A percentile compares a stretch with the other conserved stretches of the same genome.
Evolutionary conservation across 2,113 vertebrate genomes (phyloP).

Genomic region (Gnathonemus longibarbis): DNA sequence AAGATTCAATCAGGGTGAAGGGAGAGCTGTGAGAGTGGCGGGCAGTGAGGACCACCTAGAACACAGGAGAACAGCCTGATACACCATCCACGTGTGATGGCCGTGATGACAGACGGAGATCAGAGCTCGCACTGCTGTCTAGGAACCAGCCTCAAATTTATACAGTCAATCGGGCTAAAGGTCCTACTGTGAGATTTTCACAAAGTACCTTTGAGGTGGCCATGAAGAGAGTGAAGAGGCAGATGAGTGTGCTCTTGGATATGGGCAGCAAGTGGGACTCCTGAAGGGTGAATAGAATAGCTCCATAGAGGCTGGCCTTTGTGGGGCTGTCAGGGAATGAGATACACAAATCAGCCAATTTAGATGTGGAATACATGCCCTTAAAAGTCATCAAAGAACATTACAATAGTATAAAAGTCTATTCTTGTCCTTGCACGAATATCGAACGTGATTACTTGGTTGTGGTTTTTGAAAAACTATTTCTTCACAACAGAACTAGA

Average conservation of each 20-base stretch:
- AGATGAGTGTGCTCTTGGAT: conserved; percentile 82
- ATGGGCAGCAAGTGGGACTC: conserved; percentile 82
- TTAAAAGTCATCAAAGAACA: not conserved
- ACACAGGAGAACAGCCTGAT: not conserved
- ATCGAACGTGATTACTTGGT: not conserved
- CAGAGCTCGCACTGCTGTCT: not conserved
- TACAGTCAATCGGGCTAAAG: not conserved
- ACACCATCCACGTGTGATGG: not conserved
- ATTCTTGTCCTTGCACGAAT: not conserved
- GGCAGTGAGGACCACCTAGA: conserved; percentile 83
- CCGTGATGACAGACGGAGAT: not conserved
- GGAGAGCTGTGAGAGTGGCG: conserved; percentile 90
- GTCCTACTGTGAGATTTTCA: not conserved
- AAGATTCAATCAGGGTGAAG: conserved; percentile 76
- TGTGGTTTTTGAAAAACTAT: not conserved
- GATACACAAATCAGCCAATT: not conserved
- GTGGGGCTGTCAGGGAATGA: conserved; percentile 69
- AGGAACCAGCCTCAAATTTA: not conserved
- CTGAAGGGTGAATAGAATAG: conserved; percentile 88
- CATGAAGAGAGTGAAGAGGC: conserved; percentile 94
- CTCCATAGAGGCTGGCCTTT: conserved; percentile 93
- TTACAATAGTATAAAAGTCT: not conserved
- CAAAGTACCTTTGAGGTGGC: conserved; percentile 76
- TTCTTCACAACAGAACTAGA: not conserved
- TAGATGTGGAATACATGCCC: not conserved